Evolutionary conservation across 2,797 vertebrate species (phyloP), one percentile per base, ranked within the genome.

Genomic region (Siniperca obscura): DNA sequence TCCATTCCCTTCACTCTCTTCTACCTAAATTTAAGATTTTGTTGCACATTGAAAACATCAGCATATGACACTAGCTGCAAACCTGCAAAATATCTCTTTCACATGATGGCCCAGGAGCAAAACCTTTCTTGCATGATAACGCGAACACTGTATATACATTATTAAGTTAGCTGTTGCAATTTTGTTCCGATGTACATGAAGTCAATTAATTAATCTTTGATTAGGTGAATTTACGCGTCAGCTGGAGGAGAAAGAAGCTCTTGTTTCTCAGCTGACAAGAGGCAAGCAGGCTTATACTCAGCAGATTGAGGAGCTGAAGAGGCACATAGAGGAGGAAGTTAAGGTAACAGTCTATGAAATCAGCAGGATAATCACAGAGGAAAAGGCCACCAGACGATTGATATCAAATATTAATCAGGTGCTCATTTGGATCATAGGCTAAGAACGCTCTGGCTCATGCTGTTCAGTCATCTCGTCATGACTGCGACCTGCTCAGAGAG

Each of bases 171-270:
- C 19, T 57, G 36, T 52, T 38, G 10, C 5, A 61, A 2, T 68
- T 36, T 12, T 16, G 10, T 30, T 60, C 6, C 55, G 36, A 42
- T 69, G 21, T 46, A n/a, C 10, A 46, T 16, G 25, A 52, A 64
- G 8, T 75, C n/a, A 46, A 16, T 22, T 27, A 14, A 59, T 67
- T n/a, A n/a, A 25, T 81, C 25, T 50, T 79, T 52, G 21, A 74
- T 83, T 53, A 98, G 97, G 97, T 90, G 97, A 98, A 93, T 90
- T 87, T 81, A 68, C 93, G 9, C 96, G 97, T 36, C 97, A 97
- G 84, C 89, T 96, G 50, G 96, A 97, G 81, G 96, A 97, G 85
- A 97, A 96, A 78, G 96, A 97, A 50, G 85, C 95, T 21, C 84
- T 97, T 57, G 85, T 97, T 71, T 97, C 96, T 67, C 97, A 97